Evolutionary conservation across 2,113 vertebrate species (phyloP).

Genomic region (Callospermophilus lateralis): DNA sequence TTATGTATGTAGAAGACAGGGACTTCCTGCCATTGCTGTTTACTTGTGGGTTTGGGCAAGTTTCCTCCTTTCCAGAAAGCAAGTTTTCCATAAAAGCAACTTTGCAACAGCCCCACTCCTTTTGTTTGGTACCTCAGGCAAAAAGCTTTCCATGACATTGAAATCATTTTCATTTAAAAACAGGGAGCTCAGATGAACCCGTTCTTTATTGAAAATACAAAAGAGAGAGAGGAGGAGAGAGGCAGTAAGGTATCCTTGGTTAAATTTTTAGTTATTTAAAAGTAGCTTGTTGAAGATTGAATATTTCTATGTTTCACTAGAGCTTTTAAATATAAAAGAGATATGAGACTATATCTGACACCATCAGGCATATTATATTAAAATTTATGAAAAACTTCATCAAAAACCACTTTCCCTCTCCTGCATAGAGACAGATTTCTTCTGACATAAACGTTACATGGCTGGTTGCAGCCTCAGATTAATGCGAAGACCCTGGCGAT

Average conservation of each 20-base stretch:
- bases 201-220: constrained; percentile 86
- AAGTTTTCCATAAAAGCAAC: constrained; percentile 83
- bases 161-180: constrained; percentile 89
- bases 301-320: constrained; percentile 92
- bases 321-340: constrained; percentile 97
- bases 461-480: constrained; percentile 96
- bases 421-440: constrained; percentile 95
- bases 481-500: constrained; percentile 93
- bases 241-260: constrained; percentile 90
- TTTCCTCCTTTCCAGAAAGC: constrained; percentile 70
- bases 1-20: constrained; percentile 80
- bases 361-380: constrained; percentile 97
- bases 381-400: constrained; percentile 99
- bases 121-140: constrained; percentile 87
- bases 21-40: constrained; percentile 77
- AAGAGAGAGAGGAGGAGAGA: constrained; percentile 48
- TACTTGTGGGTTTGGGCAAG: constrained; percentile 81
- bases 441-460: constrained; percentile 95
- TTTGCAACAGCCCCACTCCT: constrained; percentile 80
- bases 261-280: constrained; percentile 93
- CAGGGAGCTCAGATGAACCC: constrained; percentile 86
- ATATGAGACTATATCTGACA: constrained; percentile 95
- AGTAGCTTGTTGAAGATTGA: constrained; percentile 92
- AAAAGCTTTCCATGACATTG: constrained; percentile 82
- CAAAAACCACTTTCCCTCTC: constrained; percentile 97